Evolutionary conservation across 2,113 vertebrate species (phyloP).

Genomic region (Leptodactylus fuscus): DNA sequence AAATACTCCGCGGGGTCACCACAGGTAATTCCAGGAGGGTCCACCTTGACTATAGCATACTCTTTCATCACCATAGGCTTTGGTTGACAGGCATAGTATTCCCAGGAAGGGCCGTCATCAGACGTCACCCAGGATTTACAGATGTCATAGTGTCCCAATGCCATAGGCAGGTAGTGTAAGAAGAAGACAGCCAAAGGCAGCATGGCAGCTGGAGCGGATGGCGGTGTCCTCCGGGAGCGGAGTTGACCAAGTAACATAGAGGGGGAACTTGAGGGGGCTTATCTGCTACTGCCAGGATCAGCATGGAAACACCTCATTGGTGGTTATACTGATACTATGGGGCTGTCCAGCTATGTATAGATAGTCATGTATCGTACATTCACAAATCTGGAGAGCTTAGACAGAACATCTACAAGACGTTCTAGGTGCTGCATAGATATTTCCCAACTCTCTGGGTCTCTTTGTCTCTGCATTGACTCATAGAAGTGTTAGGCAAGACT

Average conservation of each 20-base stretch:
- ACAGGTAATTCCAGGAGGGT: conserved; percentile 91
- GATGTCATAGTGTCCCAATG: conserved; percentile 91
- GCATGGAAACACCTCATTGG: conserved; percentile 80
- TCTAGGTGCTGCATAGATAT: conserved; percentile 3
- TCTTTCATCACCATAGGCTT: conserved; percentile 89
- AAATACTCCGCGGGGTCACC: conserved; percentile 94
- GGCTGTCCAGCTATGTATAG: conserved; percentile 44
- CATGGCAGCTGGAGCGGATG: conserved; percentile 79
- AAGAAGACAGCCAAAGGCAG: conserved; percentile 79
- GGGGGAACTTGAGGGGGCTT: conserved; percentile 75
- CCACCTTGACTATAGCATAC: conserved; percentile 89
- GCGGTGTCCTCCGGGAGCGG: conserved; percentile 60
- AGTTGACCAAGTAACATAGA: conserved; percentile 68
- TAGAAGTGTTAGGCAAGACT: not conserved
- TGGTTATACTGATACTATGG: conserved; percentile 25
- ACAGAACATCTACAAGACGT: not conserved
- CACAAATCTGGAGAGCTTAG: not conserved
- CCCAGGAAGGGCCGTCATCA: conserved; percentile 94
- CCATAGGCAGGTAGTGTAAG: conserved; percentile 81
- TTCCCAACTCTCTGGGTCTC: conserved; percentile 5
- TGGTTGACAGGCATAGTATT: conserved; percentile 96
- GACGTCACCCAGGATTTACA: conserved; percentile 97
- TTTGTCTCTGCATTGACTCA: conserved; percentile 34
- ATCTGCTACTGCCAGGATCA: conserved; percentile 72
- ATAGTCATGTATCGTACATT: conserved; percentile 4